These are phyloP conservation scores for Lithosia quadra DNA, from an alignment of 2,888 invertebrate genomes.

Conservation along the genomic window DNA sequence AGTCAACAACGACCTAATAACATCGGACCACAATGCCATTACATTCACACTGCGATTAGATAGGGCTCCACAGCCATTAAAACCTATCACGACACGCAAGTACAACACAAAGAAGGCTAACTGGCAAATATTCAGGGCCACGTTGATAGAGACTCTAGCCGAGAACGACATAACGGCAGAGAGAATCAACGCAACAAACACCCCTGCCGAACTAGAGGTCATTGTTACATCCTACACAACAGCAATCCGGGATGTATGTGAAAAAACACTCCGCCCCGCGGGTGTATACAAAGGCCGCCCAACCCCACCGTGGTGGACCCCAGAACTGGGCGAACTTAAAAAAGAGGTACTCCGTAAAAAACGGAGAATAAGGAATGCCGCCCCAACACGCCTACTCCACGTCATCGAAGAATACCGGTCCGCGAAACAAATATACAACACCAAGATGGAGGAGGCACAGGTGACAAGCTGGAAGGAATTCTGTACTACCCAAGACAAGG, in stretches of 20 bases:
- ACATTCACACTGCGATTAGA: conserved; percentile 12
- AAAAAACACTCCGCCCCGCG: conserved; percentile 7
- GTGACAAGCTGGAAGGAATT: conserved; percentile 13
- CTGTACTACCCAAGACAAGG: conserved; percentile 39
- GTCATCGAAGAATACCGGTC: conserved; percentile 6
- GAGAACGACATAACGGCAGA: conserved; percentile 7
- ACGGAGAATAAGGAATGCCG: conserved; percentile 15
- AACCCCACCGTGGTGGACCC: conserved; percentile 18
- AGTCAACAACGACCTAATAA: conserved; percentile 6
- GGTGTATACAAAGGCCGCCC: not conserved
- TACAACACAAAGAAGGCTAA: conserved; percentile 25
- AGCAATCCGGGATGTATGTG: conserved; percentile 9
- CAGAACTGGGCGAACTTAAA: conserved; percentile 10
- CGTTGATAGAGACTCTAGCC: not conserved
- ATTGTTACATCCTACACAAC: conserved; percentile 2
- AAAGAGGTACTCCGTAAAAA: conserved; percentile 7
- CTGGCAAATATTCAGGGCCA: conserved; percentile 10
- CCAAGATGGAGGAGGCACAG: not conserved
- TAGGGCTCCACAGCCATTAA: not conserved
- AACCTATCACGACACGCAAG: conserved; percentile 12
- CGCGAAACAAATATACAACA: not conserved
- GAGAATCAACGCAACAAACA: not conserved
- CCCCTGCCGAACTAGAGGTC: conserved; percentile 10
- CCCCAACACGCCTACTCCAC: not conserved
- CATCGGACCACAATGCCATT: conserved; percentile 24